phyloP scores from a whole-genome alignment of 2,113 vertebrate species.

The Prunella fulvescens region DNA sequence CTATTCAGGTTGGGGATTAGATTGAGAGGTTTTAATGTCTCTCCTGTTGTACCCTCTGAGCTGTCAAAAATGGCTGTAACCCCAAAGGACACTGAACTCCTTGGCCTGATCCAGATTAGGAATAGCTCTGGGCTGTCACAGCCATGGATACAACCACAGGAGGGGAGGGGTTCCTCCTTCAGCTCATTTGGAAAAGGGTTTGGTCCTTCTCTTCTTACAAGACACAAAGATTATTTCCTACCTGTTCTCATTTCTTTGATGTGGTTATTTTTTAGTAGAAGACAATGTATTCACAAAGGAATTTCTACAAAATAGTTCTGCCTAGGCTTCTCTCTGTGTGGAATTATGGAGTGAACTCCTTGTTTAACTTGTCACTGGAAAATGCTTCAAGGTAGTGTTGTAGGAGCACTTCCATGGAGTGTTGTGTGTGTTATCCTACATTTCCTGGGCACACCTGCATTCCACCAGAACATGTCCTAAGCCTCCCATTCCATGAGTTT shows the following conservation, averaged over 20 bases:
- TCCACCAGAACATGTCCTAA: not conserved
- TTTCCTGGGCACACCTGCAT: not conserved
- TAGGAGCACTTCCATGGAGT: not conserved
- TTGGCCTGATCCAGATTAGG: not conserved
- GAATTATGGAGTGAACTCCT: fast-evolving
- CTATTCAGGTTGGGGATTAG: not conserved
- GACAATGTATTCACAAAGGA: not conserved
- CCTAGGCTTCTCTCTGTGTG: not conserved
- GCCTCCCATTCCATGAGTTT: not conserved
- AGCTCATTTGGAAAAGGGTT: not conserved
- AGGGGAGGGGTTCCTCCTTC: not conserved
- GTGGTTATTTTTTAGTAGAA: not conserved
- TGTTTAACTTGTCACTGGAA: not conserved
- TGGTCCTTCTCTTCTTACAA: not conserved
- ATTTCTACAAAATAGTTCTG: not conserved
- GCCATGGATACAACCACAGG: too few species aligned
- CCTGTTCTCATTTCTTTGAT: not conserved
- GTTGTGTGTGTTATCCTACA: not conserved
- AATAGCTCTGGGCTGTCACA: not conserved
- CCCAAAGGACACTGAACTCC: not conserved
- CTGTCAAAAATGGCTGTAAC: not conserved
- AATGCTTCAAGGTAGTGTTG: not conserved
- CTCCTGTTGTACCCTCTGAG: not conserved
- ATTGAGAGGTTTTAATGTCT: not conserved
- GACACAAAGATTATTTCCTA: not conserved